These are phyloP conservation scores for Drosophila lutescens DNA, from an alignment of 2,888 invertebrate species.

Conservation along the genomic window DNA sequence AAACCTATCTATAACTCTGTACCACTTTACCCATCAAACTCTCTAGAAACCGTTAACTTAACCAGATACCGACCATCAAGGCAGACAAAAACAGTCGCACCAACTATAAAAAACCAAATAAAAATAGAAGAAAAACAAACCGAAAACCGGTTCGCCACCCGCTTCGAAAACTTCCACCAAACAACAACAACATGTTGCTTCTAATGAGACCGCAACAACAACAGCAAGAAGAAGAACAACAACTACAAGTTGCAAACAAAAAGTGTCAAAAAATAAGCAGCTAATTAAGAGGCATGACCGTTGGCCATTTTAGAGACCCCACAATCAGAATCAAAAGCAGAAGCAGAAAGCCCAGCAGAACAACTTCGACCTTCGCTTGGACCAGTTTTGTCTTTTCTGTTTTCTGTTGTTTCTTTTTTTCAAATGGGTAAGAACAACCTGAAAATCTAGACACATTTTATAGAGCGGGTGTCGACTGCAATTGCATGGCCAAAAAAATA, in stretches of 20 bases:
- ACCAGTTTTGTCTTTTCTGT: constrained; percentile 56
- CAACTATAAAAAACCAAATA: constrained; percentile 7
- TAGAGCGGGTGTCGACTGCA: constrained; percentile 22
- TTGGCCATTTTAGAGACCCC: constrained; percentile 30
- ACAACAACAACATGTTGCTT: constrained; percentile 35
- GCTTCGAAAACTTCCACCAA: constrained; percentile 33
- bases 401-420: too few species aligned
- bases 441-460: constrained; percentile 9
- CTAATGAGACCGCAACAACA: constrained; percentile 59
- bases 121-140: constrained; percentile 5
- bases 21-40: neutral
- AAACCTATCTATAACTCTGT: neutral
- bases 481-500: constrained; percentile 8
- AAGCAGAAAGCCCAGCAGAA: constrained; percentile 9
- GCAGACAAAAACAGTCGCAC: constrained; percentile 1
- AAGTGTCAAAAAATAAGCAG: constrained; percentile 64
- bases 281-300: constrained; percentile 67
- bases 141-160: constrained; percentile 55
- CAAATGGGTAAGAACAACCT: constrained; percentile 3
- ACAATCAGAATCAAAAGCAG: constrained; percentile 7
- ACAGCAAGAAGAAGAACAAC: constrained; percentile 7
- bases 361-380: constrained; percentile 59
- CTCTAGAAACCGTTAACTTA: neutral
- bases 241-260: constrained; percentile 32
- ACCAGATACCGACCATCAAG: constrained; percentile 1